Percentiles rank a stretch among this genome's conserved stretches.
phyloP scores from a whole-genome alignment of 2,113 vertebrate species.

The Ageneiosus marmoratus region DNA sequence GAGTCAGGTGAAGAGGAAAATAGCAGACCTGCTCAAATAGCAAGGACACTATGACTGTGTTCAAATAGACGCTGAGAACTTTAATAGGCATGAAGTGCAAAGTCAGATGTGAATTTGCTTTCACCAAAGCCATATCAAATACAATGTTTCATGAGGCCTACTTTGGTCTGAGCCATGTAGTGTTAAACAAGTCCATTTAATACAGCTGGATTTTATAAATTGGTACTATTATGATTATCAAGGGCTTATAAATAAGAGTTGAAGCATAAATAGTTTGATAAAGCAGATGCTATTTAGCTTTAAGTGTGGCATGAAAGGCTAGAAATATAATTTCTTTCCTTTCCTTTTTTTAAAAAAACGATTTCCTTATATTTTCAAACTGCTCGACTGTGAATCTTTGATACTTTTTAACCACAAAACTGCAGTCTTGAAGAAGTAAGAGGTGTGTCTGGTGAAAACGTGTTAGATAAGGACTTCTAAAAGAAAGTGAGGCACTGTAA shows the following conservation, averaged over 20 bases:
- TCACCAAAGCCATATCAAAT: conserved; percentile 1
- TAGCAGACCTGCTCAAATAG: conserved; percentile 39
- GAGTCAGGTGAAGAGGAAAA: conserved; percentile 36
- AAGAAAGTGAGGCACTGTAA: neutral
- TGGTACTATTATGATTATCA: neutral
- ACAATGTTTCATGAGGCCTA: neutral
- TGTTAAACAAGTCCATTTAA: conserved; percentile 3
- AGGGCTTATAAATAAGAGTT: neutral
- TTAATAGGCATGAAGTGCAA: conserved; percentile 42
- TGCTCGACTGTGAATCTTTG: neutral
- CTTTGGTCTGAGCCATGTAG: neutral
- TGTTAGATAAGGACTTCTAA: conserved; percentile 1
- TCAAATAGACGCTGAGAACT: conserved; percentile 47
- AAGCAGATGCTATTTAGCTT: neutral
- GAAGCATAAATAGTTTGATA: no score
- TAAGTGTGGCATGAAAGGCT: neutral
- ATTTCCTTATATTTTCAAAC: neutral
- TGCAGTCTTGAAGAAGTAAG: neutral
- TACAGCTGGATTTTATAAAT: conserved; percentile 4
- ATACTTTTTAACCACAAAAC: neutral
- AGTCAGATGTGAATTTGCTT: conserved; percentile 24
- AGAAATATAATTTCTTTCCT: neutral
- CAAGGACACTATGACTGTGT: conserved; percentile 21
- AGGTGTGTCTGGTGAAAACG: neutral
- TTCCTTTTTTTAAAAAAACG: no score